phyloP scores from a whole-genome alignment of 2,888 invertebrate genomes.

The Plutella xylostella region DNA sequence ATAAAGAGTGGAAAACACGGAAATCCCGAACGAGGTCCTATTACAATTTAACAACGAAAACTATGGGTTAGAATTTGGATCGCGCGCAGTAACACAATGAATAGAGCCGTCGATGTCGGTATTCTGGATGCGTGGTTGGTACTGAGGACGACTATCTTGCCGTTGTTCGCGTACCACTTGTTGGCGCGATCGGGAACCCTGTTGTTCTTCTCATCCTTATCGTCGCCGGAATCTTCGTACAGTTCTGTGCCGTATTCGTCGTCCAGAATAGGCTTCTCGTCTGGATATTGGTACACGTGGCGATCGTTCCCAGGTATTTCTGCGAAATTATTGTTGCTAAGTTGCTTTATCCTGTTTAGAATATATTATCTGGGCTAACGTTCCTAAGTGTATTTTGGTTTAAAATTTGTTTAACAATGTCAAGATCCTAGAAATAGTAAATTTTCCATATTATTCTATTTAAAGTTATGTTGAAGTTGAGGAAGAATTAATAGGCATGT shows the following conservation, averaged over 20 bases:
- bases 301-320: conserved; percentile 65
- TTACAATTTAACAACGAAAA: conserved; percentile 8
- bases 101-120: conserved; percentile 23
- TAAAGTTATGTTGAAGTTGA: too few relatives aligned
- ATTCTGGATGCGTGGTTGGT: conserved; percentile 27
- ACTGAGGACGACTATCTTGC: conserved; percentile 37
- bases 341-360: too few relatives aligned
- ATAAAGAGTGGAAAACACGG: too few relatives aligned
- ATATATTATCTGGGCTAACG: too few relatives aligned
- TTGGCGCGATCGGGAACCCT: conserved; percentile 60
- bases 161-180: conserved; percentile 63
- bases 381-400: too few relatives aligned
- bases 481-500: too few relatives aligned
- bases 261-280: conserved; percentile 45
- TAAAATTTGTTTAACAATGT: too few relatives aligned
- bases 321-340: too few relatives aligned
- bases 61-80: conserved; percentile 1
- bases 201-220: conserved; percentile 48
- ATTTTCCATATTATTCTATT: too few relatives aligned
- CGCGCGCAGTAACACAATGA: conserved; percentile 21
- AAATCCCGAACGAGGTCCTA: too few relatives aligned
- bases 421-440: too few relatives aligned
- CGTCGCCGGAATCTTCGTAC: conserved; percentile 47
- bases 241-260: conserved; percentile 55
- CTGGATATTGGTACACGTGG: conserved; percentile 53